phyloP scores from a whole-genome alignment of 2,888 invertebrate species.

The Ernsta delagoae region DNA sequence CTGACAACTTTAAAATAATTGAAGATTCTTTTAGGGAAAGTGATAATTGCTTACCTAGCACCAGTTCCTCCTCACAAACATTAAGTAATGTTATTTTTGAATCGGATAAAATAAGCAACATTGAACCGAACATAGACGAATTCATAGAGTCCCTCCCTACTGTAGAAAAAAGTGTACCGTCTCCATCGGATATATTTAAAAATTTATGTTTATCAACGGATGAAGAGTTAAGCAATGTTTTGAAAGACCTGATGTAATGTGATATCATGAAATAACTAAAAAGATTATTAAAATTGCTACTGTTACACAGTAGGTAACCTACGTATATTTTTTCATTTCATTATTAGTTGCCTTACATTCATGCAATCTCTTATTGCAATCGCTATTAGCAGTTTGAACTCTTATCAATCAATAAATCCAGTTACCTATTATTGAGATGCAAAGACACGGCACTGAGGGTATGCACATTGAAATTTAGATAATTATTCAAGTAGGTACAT shows the following conservation, averaged over 20 bases:
- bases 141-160: constrained; percentile 61
- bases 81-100: constrained; percentile 28
- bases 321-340: no score
- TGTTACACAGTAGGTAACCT: no score
- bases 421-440: no score
- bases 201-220: constrained; percentile 85
- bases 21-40: constrained; percentile 56
- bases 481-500: no score
- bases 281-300: not conserved
- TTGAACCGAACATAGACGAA: constrained; percentile 68
- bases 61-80: constrained; percentile 36
- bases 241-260: constrained; percentile 19
- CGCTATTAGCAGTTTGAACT: no score
- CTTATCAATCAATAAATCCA: no score
- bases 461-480: no score
- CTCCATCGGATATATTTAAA: constrained; percentile 87
- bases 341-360: constrained; percentile 48
- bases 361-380: no score
- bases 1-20: constrained; percentile 71
- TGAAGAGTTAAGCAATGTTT: constrained; percentile 53
- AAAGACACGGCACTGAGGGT: no score
- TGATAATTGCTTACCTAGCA: constrained; percentile 37
- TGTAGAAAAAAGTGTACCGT: constrained; percentile 83
- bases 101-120: constrained; percentile 56
- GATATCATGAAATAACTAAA: not conserved